Conservation (phyloP, 1,140 invertebrate species). For the Drosophila cardini region DNA sequence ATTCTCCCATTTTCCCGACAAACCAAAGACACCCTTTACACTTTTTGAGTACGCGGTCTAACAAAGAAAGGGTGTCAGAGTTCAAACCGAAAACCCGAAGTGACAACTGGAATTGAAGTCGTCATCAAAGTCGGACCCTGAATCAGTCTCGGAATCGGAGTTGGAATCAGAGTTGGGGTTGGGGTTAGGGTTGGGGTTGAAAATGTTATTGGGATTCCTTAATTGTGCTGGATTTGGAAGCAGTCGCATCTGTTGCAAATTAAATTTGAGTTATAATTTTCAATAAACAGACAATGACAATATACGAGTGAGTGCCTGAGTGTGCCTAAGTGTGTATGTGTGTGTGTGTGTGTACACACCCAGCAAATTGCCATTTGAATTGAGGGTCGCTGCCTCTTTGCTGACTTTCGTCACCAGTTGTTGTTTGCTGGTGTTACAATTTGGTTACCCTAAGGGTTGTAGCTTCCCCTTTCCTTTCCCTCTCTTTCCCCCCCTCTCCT, state of each 20-base stretch:
- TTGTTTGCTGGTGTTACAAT: conserved; percentile 76
- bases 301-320: neutral
- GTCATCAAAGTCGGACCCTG: neutral
- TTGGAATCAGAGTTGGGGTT: neutral
- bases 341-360: conserved; percentile 50
- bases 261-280: conserved; percentile 84
- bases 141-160: conserved; percentile 12
- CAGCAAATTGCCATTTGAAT: conserved; percentile 73
- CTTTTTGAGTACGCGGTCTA: neutral
- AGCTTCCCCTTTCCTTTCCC: neutral
- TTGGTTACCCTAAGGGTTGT: conserved; percentile 63
- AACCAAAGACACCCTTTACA: too few species aligned
- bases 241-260: conserved; percentile 84
- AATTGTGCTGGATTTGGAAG: conserved; percentile 53
- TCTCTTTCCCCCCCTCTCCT: conserved; percentile 12
- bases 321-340: conserved; percentile 3
- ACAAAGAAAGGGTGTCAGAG: conserved; percentile 71
- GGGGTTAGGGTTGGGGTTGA: neutral
- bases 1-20: too few species aligned
- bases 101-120: conserved; percentile 44
- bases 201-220: conserved; percentile 15
- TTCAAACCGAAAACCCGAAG: conserved; percentile 65
- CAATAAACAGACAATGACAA: conserved; percentile 69
- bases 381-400: conserved; percentile 58
- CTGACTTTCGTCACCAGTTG: conserved; percentile 40